phyloP scores from a whole-genome alignment of 2,888 invertebrate genomes.

The Acleris sparsana region DNA sequence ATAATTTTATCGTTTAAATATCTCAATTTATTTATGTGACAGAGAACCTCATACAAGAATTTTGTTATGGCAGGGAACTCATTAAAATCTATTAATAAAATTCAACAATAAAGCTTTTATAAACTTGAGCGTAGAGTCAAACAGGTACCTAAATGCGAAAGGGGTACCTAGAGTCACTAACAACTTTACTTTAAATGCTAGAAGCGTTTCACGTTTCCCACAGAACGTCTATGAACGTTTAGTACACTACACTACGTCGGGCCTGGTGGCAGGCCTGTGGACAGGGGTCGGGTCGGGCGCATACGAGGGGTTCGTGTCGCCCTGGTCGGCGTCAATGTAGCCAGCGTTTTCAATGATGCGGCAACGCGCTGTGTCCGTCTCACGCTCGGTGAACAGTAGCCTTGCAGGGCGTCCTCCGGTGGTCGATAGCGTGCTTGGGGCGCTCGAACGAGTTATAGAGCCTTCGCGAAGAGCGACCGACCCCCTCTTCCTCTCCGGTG shows the following conservation, averaged over 20 bases:
- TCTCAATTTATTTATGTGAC: constrained; percentile 56
- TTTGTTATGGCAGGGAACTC: constrained; percentile 71
- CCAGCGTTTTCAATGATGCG: constrained; percentile 80
- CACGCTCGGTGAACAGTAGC: constrained; percentile 68
- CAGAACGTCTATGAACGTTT: constrained; percentile 62
- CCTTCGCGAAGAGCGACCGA: constrained; percentile 77
- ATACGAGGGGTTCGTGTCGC: constrained; percentile 75
- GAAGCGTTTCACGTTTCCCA: constrained; percentile 82
- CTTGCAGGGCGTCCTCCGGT: constrained; percentile 73
- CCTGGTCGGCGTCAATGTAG: constrained; percentile 71
- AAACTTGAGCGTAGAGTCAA: constrained; percentile 80
- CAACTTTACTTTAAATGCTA: constrained; percentile 74
- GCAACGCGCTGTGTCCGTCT: constrained; percentile 67
- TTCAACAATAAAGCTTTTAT: constrained; percentile 80
- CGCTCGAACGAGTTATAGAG: constrained; percentile 68
- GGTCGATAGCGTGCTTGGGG: constrained; percentile 60
- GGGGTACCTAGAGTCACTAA: constrained; percentile 76
- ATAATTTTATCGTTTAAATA: constrained; percentile 66
- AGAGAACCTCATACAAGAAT: constrained; percentile 64
- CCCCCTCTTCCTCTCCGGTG: constrained; percentile 80
- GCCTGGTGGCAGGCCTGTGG: constrained; percentile 55
- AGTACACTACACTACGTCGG: constrained; percentile 67
- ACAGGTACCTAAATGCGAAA: constrained; percentile 74
- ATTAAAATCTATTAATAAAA: constrained; percentile 77
- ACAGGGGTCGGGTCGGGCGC: constrained; percentile 77